phyloP scores from a whole-genome alignment of 2,797 vertebrate genomes.

The Bucorvus abyssinicus region DNA sequence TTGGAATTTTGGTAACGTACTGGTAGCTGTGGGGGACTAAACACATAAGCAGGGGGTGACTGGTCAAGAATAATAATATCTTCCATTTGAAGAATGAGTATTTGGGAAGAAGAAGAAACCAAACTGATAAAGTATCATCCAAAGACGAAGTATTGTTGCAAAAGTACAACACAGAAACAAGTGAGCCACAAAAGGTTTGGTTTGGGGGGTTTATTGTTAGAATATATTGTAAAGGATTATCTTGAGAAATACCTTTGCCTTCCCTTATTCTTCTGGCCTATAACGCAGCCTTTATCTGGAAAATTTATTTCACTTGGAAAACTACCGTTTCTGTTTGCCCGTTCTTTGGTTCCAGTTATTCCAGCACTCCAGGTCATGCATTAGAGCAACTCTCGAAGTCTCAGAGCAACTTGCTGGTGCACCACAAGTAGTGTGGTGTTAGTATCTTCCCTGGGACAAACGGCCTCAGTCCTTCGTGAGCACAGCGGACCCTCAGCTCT shows the following conservation, averaged over 20 bases:
- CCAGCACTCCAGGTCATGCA: neutral
- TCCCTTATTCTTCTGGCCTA: neutral
- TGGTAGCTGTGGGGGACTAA: neutral
- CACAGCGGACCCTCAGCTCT: rapidly evolving
- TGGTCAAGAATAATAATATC: neutral
- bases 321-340: neutral
- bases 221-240: neutral
- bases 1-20: neutral
- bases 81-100: neutral
- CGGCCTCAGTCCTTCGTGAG: neutral
- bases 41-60: neutral
- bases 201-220: neutral
- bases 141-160: neutral
- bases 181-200: neutral
- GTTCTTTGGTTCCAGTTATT: neutral
- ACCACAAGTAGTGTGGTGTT: neutral
- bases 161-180: neutral
- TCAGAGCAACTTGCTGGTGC: neutral
- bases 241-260: neutral
- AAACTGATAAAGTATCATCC: neutral
- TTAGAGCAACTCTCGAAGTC: neutral
- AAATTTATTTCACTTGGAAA: neutral
- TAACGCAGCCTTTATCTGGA: neutral
- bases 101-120: neutral
- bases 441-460: neutral